These are phyloP conservation scores for Parasteatoda tepidariorum DNA, from an alignment of 1,140 invertebrate species.

Conservation along the genomic window DNA sequence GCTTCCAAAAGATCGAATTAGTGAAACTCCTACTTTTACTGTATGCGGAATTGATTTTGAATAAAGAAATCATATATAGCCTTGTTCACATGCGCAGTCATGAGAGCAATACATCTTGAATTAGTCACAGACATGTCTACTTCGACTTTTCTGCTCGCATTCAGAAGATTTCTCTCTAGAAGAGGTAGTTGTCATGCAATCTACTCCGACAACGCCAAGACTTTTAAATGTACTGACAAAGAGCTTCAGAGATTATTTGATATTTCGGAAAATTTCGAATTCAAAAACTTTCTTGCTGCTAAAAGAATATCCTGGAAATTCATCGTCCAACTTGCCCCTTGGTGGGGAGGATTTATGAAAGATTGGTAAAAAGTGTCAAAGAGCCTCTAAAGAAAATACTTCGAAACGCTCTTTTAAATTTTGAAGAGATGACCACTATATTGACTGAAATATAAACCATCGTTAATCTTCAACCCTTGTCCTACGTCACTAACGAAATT, in stretches of 20 bases:
- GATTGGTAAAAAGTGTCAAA: background rate
- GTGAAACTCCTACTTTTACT: slow-evolving; percentile 63
- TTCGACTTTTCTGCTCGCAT: slow-evolving; percentile 66
- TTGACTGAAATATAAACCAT: background rate
- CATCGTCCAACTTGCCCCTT: background rate
- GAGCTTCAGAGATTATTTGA: background rate
- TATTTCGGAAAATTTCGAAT: background rate
- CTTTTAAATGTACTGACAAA: slow-evolving; percentile 20
- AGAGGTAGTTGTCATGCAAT: too few relatives aligned
- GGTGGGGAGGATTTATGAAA: slow-evolving; percentile 23
- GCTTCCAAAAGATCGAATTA: background rate
- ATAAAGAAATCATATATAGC: slow-evolving; percentile 67
- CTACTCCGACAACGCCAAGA: slow-evolving; percentile 41
- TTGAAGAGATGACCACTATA: background rate
- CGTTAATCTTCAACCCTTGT: background rate
- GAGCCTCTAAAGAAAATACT: background rate
- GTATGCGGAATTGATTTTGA: slow-evolving; percentile 68
- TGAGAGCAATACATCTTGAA: slow-evolving; percentile 70
- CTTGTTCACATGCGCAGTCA: slow-evolving; percentile 67
- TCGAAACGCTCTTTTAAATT: background rate
- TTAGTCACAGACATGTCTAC: slow-evolving; percentile 66
- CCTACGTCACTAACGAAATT: background rate
- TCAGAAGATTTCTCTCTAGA: slow-evolving; percentile 69
- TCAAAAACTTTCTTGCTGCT: background rate
- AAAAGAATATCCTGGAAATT: background rate